Base-by-base conservation (phyloP, 2,113 vertebrate genomes). In the Orcinus orca region DNA sequence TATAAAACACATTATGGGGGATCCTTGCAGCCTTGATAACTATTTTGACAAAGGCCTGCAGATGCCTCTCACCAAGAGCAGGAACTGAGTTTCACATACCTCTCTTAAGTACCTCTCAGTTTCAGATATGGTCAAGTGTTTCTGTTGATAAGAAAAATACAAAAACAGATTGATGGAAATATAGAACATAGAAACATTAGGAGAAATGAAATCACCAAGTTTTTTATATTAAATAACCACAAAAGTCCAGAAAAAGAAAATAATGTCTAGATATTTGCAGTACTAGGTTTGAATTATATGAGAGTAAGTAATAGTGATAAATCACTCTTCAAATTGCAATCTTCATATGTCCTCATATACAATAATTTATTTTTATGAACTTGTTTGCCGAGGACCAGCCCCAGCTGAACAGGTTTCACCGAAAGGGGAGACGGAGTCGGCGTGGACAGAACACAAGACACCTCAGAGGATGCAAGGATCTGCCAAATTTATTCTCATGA, bases 161-260 rank as follows among this genome's bases (percentile, higher is more conserved):
- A 10, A 15, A 87, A 26, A 90, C 62, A 67, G 36, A 88, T 21
- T 21, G 23, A 44, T 91, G 58, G 15, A 93, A 63, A 20, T 33
- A 47, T 17, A 63, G 29, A 50, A 76, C 3, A 58, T 13, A 74
- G 41, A 36, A 88, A 65, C 26, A 55, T 50, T 76, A 73, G 21
- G 80, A 89, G 11, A 47, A 70, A 67, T 20, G 6, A 91, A 85
- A 36, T 70, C 29, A 58, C 5, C 44, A 9, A 17, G 67, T 80
- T 90, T 58, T 76, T 68, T 81, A 33, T 73, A 18, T 44, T 93
- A 83, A 83, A 74, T 70, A 85, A 76, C 77, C 65, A 21, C 13
- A 71, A 13, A 86, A 87, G 25, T n/a, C 9, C 25, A 91, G 33
- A 63, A 95, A 15, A 90, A 94, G 26, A 92, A 94, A 92, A 58